These are phyloP conservation scores for Myotis planiceps DNA, from an alignment of 2,797 vertebrate species.

Conservation along the genomic window DNA sequence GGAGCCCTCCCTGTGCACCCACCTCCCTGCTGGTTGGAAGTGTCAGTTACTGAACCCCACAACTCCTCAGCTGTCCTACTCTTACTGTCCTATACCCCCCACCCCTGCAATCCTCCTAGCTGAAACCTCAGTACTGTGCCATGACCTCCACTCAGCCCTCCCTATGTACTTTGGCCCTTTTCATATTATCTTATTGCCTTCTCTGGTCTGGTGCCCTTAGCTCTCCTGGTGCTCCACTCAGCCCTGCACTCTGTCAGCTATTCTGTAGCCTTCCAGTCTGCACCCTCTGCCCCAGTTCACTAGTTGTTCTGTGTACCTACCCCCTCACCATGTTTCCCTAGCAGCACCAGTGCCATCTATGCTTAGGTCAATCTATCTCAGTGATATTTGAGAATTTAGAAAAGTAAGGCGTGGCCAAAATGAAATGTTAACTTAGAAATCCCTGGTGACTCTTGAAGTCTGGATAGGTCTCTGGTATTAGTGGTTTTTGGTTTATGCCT, in stretches of 20 bases:
- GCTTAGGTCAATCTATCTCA: not conserved
- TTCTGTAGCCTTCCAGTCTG: not conserved
- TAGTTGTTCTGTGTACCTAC: not conserved
- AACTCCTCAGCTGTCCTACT: not conserved
- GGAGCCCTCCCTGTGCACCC: not conserved
- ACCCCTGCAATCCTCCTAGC: not conserved
- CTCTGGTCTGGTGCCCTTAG: not conserved
- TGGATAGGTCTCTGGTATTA: not conserved
- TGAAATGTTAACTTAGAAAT: slow-evolving; percentile 39
- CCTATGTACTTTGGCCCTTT: not conserved
- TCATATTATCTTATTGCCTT: not conserved
- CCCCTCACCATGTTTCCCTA: not conserved
- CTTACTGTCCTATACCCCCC: not conserved
- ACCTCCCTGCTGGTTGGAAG: not conserved
- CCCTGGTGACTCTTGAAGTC: not conserved
- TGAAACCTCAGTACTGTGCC: not conserved
- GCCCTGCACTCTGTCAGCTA: not conserved
- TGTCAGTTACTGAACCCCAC: not conserved
- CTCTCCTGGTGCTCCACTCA: not conserved
- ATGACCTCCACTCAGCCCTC: not conserved
- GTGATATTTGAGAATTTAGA: not conserved
- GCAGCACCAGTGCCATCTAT: not conserved
- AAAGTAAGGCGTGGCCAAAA: not conserved
- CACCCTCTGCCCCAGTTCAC: not conserved
- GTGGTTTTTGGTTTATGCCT: not conserved